phyloP scores from a whole-genome alignment of 2,113 vertebrate genomes.

The Notiomystis cincta region DNA sequence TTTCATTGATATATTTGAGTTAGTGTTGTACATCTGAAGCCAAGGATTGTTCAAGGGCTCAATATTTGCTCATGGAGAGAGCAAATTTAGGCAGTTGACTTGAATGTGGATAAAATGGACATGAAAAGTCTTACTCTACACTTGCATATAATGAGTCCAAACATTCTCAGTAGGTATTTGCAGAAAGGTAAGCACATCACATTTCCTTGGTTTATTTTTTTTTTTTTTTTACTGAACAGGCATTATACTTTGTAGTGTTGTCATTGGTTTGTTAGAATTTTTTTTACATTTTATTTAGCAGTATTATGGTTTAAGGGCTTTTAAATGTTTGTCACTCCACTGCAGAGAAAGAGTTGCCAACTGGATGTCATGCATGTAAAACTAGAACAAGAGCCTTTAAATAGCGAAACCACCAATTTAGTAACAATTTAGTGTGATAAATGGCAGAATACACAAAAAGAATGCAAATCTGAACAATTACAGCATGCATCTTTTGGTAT shows the following conservation, averaged over 20 bases:
- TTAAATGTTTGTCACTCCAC: background rate
- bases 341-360: background rate
- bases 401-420: background rate
- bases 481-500: background rate
- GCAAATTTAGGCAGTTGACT: background rate
- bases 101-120: background rate
- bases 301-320: background rate
- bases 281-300: background rate
- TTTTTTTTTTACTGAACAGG: background rate
- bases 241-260: background rate
- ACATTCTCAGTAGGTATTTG: background rate
- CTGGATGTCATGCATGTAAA: constrained; percentile 13
- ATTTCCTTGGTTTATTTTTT: background rate
- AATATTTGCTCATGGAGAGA: background rate
- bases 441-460: background rate
- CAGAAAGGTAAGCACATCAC: background rate
- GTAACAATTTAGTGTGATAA: background rate
- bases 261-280: fast-evolving
- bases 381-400: constrained; percentile 14
- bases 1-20: background rate
- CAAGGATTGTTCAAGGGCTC: background rate
- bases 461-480: background rate
- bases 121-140: background rate
- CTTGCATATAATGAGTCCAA: background rate
- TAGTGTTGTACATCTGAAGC: background rate